Evolutionary conservation across 2,113 vertebrate genomes (phyloP).

Genomic region (Tricholaema leucomelas): DNA sequence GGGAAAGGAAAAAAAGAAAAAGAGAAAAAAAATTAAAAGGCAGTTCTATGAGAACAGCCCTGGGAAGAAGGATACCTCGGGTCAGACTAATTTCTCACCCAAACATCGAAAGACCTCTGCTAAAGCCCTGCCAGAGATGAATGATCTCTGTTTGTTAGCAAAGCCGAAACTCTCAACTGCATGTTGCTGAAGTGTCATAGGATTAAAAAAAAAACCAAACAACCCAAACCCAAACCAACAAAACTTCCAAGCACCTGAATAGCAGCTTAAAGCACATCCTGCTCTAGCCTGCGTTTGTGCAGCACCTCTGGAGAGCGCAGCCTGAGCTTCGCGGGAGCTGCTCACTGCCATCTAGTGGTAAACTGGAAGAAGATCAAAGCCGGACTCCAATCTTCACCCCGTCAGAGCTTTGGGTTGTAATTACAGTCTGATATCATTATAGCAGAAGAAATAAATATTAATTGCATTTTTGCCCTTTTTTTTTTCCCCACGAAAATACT

Average conservation of each 20-base stretch:
- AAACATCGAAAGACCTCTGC: neutral
- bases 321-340: neutral
- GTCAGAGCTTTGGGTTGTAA: fast-evolving
- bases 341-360: conserved; percentile 52
- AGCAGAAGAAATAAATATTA: neutral
- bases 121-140: neutral
- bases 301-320: neutral
- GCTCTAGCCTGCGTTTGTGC: no score
- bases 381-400: neutral
- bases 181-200: neutral
- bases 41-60: neutral
- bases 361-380: neutral
- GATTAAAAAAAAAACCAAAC: neutral
- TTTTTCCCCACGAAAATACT: neutral
- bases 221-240: neutral
- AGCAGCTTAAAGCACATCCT: neutral
- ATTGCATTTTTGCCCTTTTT: neutral
- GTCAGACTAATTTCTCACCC: neutral
- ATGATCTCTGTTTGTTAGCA: neutral
- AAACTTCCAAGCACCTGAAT: neutral
- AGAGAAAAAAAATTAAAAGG: no score
- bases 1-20: no score
- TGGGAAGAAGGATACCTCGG: neutral
- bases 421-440: neutral
- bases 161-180: neutral